These are phyloP conservation scores for Plemyria rubiginata DNA, from an alignment of 2,888 invertebrate species.

Conservation along the genomic window DNA sequence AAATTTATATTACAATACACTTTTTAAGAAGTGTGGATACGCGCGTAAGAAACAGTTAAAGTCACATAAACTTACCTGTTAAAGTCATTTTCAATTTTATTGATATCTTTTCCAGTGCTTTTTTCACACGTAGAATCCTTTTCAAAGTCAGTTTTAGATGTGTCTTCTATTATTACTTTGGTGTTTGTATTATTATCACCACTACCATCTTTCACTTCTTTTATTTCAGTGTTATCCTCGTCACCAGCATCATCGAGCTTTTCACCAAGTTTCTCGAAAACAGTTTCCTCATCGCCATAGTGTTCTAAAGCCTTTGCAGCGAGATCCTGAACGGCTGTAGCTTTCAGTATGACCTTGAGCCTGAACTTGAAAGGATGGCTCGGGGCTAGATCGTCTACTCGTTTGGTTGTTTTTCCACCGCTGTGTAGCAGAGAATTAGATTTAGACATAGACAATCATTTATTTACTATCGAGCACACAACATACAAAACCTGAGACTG, in stretches of 20 bases:
- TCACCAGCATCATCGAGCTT: not conserved
- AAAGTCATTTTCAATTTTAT: slow-evolving; percentile 1
- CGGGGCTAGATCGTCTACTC: slow-evolving; percentile 74
- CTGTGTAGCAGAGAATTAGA: slow-evolving; percentile 55
- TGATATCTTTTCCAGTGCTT: not conserved
- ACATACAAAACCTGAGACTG: no score
- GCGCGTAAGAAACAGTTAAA: not conserved
- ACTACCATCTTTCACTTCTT: not conserved
- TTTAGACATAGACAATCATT: no score
- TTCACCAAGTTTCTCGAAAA: slow-evolving; percentile 46
- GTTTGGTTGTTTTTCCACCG: slow-evolving; percentile 71
- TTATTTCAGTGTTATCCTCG: not conserved
- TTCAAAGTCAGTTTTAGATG: not conserved
- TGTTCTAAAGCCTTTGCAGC: slow-evolving; percentile 54
- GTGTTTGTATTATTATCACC: slow-evolving; percentile 11
- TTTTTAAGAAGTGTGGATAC: not conserved
- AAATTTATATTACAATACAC: not conserved
- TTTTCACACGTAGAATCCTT: not conserved
- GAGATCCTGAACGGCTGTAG: slow-evolving; percentile 50
- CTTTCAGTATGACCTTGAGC: slow-evolving; percentile 64
- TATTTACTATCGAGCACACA: no score
- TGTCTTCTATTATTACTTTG: slow-evolving; percentile 10
- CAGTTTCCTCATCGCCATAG: slow-evolving; percentile 53
- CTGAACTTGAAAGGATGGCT: slow-evolving; percentile 79
- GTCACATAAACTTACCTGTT: not conserved